These are phyloP conservation scores for Paratrypauchen microcephalus DNA, from an alignment of 2,797 vertebrate species.

Conservation along the genomic window DNA sequence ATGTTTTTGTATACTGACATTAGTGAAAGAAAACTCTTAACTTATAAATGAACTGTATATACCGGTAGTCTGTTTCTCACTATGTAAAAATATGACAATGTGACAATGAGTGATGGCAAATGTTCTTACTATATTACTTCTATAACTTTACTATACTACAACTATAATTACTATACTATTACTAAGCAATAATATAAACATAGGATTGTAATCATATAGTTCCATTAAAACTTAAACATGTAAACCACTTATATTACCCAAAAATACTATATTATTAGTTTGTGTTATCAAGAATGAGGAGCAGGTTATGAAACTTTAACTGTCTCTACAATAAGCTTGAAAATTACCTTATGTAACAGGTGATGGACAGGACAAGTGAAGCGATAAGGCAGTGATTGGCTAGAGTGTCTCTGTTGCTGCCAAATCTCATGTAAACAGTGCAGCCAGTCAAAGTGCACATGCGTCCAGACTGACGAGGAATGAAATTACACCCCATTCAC, in stretches of 20 bases:
- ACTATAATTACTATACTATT: too few species aligned
- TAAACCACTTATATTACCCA: too few species aligned
- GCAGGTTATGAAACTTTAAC: not conserved
- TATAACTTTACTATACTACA: not conserved
- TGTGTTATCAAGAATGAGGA: not conserved
- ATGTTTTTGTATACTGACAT: not conserved
- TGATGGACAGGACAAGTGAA: conserved; percentile 35
- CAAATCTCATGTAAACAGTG: conserved; percentile 41
- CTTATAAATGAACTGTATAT: not conserved
- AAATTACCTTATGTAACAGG: conserved; percentile 12
- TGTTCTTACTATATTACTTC: too few species aligned
- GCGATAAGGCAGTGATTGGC: conserved; percentile 49
- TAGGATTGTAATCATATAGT: not conserved
- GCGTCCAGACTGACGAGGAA: conserved; percentile 25
- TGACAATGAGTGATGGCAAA: not conserved
- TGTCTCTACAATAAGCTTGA: not conserved
- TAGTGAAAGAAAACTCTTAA: not conserved
- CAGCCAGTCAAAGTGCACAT: conserved; percentile 37
- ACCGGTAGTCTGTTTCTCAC: too few species aligned
- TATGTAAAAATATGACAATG: too few species aligned
- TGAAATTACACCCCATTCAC: conserved; percentile 73
- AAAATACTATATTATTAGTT: not conserved
- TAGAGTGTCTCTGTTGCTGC: conserved; percentile 28
- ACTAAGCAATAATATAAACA: too few species aligned
- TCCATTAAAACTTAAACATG: too few species aligned